Conservation (phyloP, 2,888 invertebrate species). For the Spodoptera picta region DNA sequence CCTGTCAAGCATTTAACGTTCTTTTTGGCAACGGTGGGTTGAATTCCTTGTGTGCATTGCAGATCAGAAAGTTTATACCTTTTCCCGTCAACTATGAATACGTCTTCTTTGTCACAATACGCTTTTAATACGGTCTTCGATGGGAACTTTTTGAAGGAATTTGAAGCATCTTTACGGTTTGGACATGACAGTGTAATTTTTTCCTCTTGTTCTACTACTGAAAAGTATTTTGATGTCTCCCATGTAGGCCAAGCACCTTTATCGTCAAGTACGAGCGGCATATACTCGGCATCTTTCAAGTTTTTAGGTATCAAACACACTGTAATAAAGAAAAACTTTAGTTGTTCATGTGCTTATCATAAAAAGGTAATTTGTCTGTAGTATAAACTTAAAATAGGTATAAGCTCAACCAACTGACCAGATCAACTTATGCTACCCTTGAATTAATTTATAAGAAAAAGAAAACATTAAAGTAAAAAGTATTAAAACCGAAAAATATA, state of each 20-base stretch:
- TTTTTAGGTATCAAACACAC: slow-evolving; percentile 51
- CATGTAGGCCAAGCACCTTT: slow-evolving; percentile 37
- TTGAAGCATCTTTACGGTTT: slow-evolving; percentile 16
- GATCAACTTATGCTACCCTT: no score
- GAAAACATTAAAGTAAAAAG: no score
- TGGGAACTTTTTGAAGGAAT: slow-evolving; percentile 42
- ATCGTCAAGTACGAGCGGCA: slow-evolving; percentile 46
- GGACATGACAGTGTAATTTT: slow-evolving; percentile 46
- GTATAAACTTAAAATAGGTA: no score
- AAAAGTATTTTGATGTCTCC: slow-evolving; percentile 18
- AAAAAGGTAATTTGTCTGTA: no score
- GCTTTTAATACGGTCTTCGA: slow-evolving; percentile 30
- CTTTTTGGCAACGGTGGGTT: slow-evolving; percentile 32
- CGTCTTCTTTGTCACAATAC: slow-evolving; percentile 44
- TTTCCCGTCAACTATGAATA: slow-evolving; percentile 35
- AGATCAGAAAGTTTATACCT: slow-evolving; percentile 45
- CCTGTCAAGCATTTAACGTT: slow-evolving; percentile 37
- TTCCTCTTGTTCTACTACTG: slow-evolving; percentile 21
- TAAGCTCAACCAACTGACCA: no score
- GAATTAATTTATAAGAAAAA: no score
- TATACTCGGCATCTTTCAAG: slow-evolving; percentile 8
- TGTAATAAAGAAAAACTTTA: slow-evolving; percentile 33
- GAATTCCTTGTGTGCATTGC: slow-evolving; percentile 39
- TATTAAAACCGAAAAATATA: no score
- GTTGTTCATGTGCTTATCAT: neutral